Evolutionary conservation across 2,113 vertebrate species (phyloP).

Genomic region (Oxygymnocypris stewartii): DNA sequence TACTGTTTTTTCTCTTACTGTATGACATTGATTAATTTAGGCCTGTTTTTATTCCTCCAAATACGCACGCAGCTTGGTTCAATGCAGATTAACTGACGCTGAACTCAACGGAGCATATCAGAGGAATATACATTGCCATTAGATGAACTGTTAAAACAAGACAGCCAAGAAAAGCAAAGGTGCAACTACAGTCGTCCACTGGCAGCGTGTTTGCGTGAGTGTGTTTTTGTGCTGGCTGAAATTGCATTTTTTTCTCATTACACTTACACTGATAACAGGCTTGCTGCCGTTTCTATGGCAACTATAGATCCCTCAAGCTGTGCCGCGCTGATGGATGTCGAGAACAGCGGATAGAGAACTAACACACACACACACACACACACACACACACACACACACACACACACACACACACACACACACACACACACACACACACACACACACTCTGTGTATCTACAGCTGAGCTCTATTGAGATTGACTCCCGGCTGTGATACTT

Average conservation of each 20-base stretch:
- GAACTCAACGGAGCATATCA: constrained; percentile 14
- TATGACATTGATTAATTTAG: neutral
- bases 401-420: too few relatives aligned
- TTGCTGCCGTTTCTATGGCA: constrained; percentile 57
- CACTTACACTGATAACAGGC: constrained; percentile 59
- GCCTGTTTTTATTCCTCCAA: neutral
- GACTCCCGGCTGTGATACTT: constrained; percentile 18
- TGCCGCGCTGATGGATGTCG: constrained; percentile 47
- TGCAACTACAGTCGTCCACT: constrained; percentile 7
- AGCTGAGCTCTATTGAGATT: constrained; percentile 42
- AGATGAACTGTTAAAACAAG: constrained; percentile 22
- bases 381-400: too few relatives aligned
- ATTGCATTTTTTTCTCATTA: constrained; percentile 61
- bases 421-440: constrained; percentile 21
- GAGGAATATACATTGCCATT: constrained; percentile 14
- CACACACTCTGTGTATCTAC: constrained; percentile 10
- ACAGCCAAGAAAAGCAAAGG: constrained; percentile 23
- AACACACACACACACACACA: too few relatives aligned
- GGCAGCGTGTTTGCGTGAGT: constrained; percentile 15
- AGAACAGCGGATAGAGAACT: constrained; percentile 39
- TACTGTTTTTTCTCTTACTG: neutral
- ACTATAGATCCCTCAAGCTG: constrained; percentile 56
- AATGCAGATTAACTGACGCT: neutral
- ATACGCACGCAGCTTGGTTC: neutral
- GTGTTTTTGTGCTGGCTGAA: constrained; percentile 40